Percentiles rank a stretch among this genome's conserved stretches.
phyloP scores from a whole-genome alignment of 2,797 vertebrate genomes.

The Aerospiza tachiro region DNA sequence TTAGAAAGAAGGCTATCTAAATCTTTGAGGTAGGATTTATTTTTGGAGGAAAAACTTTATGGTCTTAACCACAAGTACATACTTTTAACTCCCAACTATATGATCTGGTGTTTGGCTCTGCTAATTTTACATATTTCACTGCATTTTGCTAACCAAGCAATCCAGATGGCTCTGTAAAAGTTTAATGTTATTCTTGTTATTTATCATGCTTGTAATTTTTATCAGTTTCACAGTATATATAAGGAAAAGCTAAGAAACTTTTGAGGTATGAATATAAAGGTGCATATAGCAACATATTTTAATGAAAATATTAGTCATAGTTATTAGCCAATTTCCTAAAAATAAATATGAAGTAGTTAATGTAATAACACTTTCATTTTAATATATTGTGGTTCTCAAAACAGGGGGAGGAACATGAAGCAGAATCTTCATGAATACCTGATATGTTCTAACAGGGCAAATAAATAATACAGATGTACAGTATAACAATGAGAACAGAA shows the following conservation, averaged over 20 bases:
- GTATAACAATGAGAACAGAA: neutral
- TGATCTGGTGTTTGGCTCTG: neutral
- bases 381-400: neutral
- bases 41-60: neutral
- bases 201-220: neutral
- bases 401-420: neutral
- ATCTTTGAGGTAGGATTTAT: neutral
- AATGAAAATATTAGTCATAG: neutral
- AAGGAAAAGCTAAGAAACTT: neutral
- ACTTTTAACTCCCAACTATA: neutral
- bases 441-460: neutral
- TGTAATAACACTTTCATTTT: neutral
- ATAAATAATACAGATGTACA: neutral
- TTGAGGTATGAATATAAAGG: neutral
- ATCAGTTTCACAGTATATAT: neutral
- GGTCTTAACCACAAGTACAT: neutral
- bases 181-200: neutral
- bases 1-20: neutral
- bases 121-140: neutral
- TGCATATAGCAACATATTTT: neutral
- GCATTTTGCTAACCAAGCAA: neutral
- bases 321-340: neutral
- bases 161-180: neutral
- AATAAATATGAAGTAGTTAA: neutral
- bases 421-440: neutral